These are phyloP conservation scores for Parazoanthus atlanticus DNA, from an alignment of 92 coral and sea anemone genomes.

Conservation along the genomic window DNA sequence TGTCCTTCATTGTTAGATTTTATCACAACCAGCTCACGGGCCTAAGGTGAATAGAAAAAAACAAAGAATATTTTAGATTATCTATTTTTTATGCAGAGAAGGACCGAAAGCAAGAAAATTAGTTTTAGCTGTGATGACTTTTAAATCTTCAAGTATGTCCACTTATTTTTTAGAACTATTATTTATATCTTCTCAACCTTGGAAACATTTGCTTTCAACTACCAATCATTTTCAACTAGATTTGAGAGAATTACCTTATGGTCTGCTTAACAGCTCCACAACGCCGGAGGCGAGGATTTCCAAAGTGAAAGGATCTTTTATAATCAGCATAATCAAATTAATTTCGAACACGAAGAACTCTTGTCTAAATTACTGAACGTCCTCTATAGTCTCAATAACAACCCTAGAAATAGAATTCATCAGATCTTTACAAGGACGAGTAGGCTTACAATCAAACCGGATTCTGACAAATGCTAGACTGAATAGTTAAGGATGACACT, in stretches of 20 bases:
- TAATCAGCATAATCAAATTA: slow-evolving; percentile 6
- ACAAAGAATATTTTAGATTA: no score
- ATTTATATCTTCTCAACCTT: not conserved
- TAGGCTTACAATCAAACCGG: not conserved
- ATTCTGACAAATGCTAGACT: not conserved
- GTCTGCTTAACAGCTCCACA: slow-evolving; percentile 9
- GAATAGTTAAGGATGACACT: no score
- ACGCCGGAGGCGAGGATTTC: slow-evolving; percentile 29
- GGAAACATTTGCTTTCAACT: not conserved
- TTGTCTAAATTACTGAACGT: no score
- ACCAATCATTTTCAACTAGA: not conserved
- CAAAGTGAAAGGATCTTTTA: not conserved
- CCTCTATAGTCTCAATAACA: not conserved
- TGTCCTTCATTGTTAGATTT: not conserved
- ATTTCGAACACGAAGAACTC: not conserved
- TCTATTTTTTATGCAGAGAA: not conserved
- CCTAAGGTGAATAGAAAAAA: not conserved
- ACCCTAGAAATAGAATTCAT: not conserved
- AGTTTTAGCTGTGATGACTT: not conserved
- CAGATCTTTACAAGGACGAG: not conserved
- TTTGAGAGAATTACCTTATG: not conserved
- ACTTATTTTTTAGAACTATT: not conserved
- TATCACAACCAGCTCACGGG: not conserved
- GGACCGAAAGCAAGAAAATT: not conserved
- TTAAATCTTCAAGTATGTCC: not conserved